Base-by-base conservation (phyloP, 2,888 invertebrate genomes). In the Aphidius colemani region DNA sequence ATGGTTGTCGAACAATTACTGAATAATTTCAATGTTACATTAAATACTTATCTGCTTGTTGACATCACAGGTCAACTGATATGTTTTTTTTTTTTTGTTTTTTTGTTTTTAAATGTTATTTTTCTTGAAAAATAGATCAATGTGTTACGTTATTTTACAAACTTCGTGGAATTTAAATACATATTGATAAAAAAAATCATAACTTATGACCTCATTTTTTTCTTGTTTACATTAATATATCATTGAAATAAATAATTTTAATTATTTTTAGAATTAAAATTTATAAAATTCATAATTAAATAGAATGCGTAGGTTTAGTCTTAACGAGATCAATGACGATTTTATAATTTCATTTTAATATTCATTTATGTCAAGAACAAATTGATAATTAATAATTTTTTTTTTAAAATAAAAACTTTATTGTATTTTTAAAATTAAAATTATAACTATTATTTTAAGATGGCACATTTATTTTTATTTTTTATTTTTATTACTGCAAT, bases 61-160 rank as follows among this genome's bases (percentile, higher is more conserved):
- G 10, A 50, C 53, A 41, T 58, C 46, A 63, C 10, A 49, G 69
- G 67, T 69, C 70, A 66, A 58, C 53, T 49, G 67, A 66, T 70
- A 44, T 57, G 53, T 58, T 58, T 45, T 51, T 41, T 62, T 60
- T 50, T 51, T 63, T 57, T 58, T 58, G 45, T 51, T 41, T 62
- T 60, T 50, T 51, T 63, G 1, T 44, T n/a, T 56, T 51, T 41
- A 11, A 83, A 75, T 84, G 84, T 85, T 68, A 83, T 84, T 53
- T 63, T 48, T 56, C 2, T 48, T 60, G 62, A 61, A 65, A 43
- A 64, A 40, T 4, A 48, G 46, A 57, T 46, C 46, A 57, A 46
- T 39, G 7, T n/a, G 7, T 58, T 57, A 63, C 62, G 44, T 50
- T 43, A 7, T 44, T n/a, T 50, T n/a, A 30, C 46, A 53, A 9